Conservation (phyloP, 2,797 vertebrate species). For the Odontamblyopus lacepedii region DNA sequence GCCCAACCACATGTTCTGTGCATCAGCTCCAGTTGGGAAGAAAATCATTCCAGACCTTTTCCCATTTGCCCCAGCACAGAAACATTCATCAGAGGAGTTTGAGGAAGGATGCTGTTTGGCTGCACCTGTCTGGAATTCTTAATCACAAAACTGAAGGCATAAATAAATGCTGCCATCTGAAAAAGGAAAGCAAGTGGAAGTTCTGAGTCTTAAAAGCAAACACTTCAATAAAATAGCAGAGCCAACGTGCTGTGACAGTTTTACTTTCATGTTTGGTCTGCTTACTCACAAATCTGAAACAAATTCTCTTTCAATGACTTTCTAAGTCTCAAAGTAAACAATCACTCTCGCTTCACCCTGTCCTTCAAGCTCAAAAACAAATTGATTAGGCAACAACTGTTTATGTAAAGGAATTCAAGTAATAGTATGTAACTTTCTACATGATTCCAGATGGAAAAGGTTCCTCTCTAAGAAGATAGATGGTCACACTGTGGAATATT, state of each 20-base stretch:
- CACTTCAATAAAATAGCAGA: slow-evolving; percentile 4
- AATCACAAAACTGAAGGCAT: slow-evolving; percentile 33
- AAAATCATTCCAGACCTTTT: slow-evolving; percentile 60
- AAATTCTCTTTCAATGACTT: slow-evolving; percentile 9
- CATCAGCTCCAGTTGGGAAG: slow-evolving; percentile 48
- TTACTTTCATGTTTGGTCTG: slow-evolving; percentile 17
- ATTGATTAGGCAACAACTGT: too few species aligned
- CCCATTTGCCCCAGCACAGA: slow-evolving; percentile 36
- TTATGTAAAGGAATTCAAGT: too few species aligned
- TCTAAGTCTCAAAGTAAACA: slow-evolving; percentile 7
- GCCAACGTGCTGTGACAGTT: background rate
- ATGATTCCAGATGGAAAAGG: too few species aligned
- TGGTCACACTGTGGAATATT: too few species aligned
- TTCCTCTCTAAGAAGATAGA: too few species aligned
- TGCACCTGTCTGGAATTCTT: slow-evolving; percentile 47
- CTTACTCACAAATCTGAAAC: slow-evolving; percentile 27
- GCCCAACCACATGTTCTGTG: slow-evolving; percentile 54
- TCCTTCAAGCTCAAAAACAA: background rate
- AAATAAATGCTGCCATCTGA: slow-evolving; percentile 42
- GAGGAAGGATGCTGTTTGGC: slow-evolving; percentile 38
- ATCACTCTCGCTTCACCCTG: background rate
- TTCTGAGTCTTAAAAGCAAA: slow-evolving; percentile 34
- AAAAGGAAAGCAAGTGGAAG: slow-evolving; percentile 47
- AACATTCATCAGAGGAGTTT: slow-evolving; percentile 39
- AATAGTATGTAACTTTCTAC: too few species aligned